Evolutionary conservation across 2,113 vertebrate genomes (phyloP), one percentile per base, ranked within the genome.

Genomic region (Otolemur garnettii): DNA sequence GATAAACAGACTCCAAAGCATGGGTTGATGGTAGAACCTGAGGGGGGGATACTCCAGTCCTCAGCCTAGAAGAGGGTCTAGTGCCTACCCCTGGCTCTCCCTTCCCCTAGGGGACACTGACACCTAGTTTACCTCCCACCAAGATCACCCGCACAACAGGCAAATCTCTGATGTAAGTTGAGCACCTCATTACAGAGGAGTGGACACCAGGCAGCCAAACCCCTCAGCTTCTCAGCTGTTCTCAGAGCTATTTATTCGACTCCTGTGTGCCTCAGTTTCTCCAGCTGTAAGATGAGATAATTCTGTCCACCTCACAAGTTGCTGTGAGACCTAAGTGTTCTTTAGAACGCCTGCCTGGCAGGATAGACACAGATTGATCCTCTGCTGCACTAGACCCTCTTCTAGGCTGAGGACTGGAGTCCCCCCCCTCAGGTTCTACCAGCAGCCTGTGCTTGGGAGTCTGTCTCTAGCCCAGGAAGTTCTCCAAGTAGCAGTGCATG

Each of bases 141-240:
- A 19, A 42, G 78, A n/a, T 15, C 92, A 5, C 18, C 42, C 3
- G 1, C 0, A 18, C 62, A 11, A 30, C 15, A 30, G 26, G 82
- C 53, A 13, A 2, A 3, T 10, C 12, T 19, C 22, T 1, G 1
- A 1, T 22, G 19, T 26, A 42, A 45, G 38, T 17, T 1, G 0
- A 64, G 59, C 2, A 13, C 26, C 10, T 80, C 14, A 0, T 0
- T 55, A 1, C 7, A 50, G 69, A 86, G 75, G 22, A 24, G 19
- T 28, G 35, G 72, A 53, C 53, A 2, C 6, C 10, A 30, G 71
- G 35, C 33, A 26, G 35, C 50, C 11, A 2, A 21, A n/a, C 42
- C 21, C 55, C 4, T 0, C 24, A 35, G 22, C 87, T 14, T 26
- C 35, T 79, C 42, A 2, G 22, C 30, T n/a, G n/a, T n/a, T 4